Evolutionary conservation across 2,888 invertebrate genomes (phyloP), one percentile per base, ranked within the genome.

Genomic region (Helicoverpa assulta): DNA sequence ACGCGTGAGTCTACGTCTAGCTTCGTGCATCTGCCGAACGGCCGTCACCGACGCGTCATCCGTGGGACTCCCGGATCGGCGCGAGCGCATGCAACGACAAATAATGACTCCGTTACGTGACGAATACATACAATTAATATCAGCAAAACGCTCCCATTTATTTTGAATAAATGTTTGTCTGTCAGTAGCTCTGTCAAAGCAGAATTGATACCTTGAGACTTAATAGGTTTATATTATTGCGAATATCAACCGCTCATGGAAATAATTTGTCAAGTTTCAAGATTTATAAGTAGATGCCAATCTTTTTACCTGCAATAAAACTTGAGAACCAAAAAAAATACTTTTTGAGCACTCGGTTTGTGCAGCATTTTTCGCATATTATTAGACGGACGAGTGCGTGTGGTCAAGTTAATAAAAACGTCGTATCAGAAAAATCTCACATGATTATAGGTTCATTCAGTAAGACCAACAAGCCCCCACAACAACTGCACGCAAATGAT

Each of bases 1-100:
- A 93, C 93, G 94, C 91, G 93, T 92, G 91, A 85, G 86, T 87
- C 81, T 85, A 84, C 84, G 82, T 89, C 87, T 85, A 86, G 87
- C 37, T 68, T 78, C 91, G 91, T 92, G 90, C 89, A 90, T 90
- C 90, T 86, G 83, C 84, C 80, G 66, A 33, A 69, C 57, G 68
- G 68, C 71, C 73, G 55, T 78, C 80, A 78, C 54, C 67, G 74
- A 68, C 65, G 70, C 75, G 56, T 81, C 82, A 76, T 59, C 68
- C 76, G 77, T 78, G 71, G 78, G 79, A 76, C 76, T 77, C 78
- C 79, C 73, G 67, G 66, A 53, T 53, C 68, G 59, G 47, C 70
- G 70, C 73, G 19, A 16, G 71, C 75, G 68, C 81, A 75, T 81
- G 76, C 72, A 73, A 75, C 60, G 43, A 62, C 47, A 74, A 78